phyloP scores from a whole-genome alignment of 2,888 invertebrate genomes.

The Allygus modestus region DNA sequence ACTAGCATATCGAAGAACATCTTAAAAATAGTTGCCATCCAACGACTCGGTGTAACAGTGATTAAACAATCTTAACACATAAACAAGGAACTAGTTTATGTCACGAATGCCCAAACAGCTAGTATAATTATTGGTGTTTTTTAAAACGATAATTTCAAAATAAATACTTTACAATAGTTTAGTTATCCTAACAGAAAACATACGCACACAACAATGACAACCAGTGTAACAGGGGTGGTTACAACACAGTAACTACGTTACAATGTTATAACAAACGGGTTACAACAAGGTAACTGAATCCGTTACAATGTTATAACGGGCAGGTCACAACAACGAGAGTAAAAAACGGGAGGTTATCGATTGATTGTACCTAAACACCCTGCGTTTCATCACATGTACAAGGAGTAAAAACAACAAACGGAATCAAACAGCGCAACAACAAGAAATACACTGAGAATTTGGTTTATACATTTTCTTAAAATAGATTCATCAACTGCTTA shows the following conservation, averaged over 20 bases:
- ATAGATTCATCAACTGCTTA: constrained; percentile 7
- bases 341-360: constrained; percentile 60
- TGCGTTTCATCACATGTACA: constrained; percentile 60
- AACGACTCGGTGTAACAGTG: constrained; percentile 45
- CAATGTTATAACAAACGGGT: constrained; percentile 20
- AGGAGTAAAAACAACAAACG: constrained; percentile 44
- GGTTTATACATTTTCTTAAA: constrained; percentile 56
- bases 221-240: constrained; percentile 31
- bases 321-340: constrained; percentile 62
- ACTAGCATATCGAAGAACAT: constrained; percentile 11
- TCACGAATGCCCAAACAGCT: constrained; percentile 38
- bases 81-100: constrained; percentile 55
- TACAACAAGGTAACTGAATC: constrained; percentile 15
- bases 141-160: constrained; percentile 45
- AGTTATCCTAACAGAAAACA: constrained; percentile 50
- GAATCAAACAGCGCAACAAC: constrained; percentile 53
- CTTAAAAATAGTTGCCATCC: constrained; percentile 44
- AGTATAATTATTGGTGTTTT: constrained; percentile 53
- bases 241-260: constrained; percentile 19
- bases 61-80: constrained; percentile 31
- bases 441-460: constrained; percentile 56
- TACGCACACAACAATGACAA: constrained; percentile 50
- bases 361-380: constrained; percentile 64
- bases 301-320: constrained; percentile 30
- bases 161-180: constrained; percentile 19